Evolutionary conservation across 2,797 vertebrate species (phyloP).

Genomic region (Otolemur crassicaudatus): DNA sequence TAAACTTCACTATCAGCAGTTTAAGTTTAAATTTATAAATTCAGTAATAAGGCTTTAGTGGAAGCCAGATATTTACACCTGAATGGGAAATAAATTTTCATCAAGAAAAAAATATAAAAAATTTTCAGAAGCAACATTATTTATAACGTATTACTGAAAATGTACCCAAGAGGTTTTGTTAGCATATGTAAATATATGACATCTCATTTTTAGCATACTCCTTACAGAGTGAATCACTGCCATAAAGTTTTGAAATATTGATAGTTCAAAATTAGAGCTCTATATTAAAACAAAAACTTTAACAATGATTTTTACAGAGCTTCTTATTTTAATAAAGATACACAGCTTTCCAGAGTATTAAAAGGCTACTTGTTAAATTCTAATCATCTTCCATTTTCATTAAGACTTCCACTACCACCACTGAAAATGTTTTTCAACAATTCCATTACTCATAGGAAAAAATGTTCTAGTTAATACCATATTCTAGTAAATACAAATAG

Average conservation of each 20-base stretch:
- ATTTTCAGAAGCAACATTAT: slow-evolving; percentile 23
- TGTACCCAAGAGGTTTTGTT: slow-evolving; percentile 5
- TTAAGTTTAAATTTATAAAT: neutral
- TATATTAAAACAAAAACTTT: slow-evolving; percentile 9
- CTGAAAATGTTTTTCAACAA: slow-evolving; percentile 45
- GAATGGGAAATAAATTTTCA: slow-evolving; percentile 26
- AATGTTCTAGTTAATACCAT: slow-evolving; percentile 41
- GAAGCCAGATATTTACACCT: slow-evolving; percentile 24
- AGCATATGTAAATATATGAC: neutral
- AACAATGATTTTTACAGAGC: slow-evolving; percentile 7
- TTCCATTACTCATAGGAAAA: slow-evolving; percentile 54
- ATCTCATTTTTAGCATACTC: slow-evolving; percentile 43
- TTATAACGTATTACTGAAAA: slow-evolving; percentile 45
- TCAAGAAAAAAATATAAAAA: slow-evolving; percentile 3
- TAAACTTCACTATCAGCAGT: slow-evolving; percentile 21
- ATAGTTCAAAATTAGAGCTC: slow-evolving; percentile 51
- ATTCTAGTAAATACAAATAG: slow-evolving; percentile 40
- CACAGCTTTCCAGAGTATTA: slow-evolving; percentile 20
- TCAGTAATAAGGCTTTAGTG: slow-evolving; percentile 42
- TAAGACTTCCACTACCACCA: slow-evolving; percentile 12
- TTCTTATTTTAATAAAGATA: slow-evolving; percentile 54
- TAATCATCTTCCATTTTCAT: slow-evolving; percentile 26
- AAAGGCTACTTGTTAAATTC: slow-evolving; percentile 34
- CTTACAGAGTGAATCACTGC: neutral
- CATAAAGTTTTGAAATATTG: slow-evolving; percentile 31